Conservation (phyloP, 2,113 vertebrate species). For the Sterrhoptilus dennistouni region DNA sequence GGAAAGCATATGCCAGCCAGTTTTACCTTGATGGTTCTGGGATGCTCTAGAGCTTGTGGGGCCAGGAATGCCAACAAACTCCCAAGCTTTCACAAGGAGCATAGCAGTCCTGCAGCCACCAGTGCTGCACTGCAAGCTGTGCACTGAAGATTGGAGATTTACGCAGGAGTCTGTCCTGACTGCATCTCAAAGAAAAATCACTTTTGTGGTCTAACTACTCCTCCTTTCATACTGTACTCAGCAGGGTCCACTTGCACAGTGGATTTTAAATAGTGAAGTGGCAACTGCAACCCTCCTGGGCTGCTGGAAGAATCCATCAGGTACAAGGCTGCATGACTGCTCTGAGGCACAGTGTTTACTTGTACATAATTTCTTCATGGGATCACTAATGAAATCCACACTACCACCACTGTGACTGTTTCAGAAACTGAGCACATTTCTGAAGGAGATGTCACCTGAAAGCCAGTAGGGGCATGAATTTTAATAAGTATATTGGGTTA, state of each 20-base stretch:
- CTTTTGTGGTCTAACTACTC: neutral
- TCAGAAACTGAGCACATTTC: neutral
- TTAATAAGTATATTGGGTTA: neutral
- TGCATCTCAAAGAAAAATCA: neutral
- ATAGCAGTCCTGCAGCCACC: neutral
- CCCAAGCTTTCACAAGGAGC: neutral
- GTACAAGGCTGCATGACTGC: neutral
- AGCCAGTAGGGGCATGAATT: neutral
- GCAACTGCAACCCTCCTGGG: neutral
- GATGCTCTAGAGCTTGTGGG: neutral
- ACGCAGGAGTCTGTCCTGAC: neutral
- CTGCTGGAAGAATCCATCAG: neutral
- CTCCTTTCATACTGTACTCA: neutral
- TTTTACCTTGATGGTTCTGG: neutral
- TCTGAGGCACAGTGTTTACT: fast-evolving
- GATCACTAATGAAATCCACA: neutral
- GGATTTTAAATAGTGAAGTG: neutral
- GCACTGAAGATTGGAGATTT: fast-evolving
- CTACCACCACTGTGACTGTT: neutral
- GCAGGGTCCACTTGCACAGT: neutral
- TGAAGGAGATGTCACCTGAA: neutral
- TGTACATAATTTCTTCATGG: neutral
- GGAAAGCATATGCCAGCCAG: neutral
- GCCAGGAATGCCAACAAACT: neutral
- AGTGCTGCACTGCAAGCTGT: neutral